Evolutionary conservation across 2,888 invertebrate species (phyloP).

Genomic region (Liposcelis brunnea): DNA sequence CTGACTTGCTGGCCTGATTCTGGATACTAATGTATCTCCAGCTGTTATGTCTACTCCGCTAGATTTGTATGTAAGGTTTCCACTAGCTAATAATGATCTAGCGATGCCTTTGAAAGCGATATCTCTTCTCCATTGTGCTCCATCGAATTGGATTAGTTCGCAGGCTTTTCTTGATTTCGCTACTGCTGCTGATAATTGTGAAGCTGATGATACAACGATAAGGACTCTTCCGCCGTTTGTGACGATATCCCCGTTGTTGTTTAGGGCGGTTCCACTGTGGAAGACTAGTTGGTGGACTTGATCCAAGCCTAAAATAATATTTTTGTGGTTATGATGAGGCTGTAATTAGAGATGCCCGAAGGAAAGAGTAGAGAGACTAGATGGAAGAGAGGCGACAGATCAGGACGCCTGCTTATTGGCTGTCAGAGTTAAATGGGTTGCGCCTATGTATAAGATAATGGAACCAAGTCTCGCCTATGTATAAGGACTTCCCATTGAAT

Average conservation of each 20-base stretch:
- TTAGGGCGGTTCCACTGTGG: conserved; percentile 66
- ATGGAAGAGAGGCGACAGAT: no score
- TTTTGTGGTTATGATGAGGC: no score
- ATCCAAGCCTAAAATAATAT: no score
- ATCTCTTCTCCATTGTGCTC: conserved; percentile 72
- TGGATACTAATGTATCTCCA: conserved; percentile 68
- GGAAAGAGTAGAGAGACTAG: no score
- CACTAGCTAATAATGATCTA: conserved; percentile 36
- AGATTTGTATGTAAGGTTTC: conserved; percentile 66
- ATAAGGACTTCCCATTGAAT: no score
- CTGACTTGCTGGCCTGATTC: conserved; percentile 65
- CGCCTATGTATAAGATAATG: no score
- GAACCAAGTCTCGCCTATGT: no score
- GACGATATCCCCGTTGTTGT: conserved; percentile 40
- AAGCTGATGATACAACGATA: conserved; percentile 52
- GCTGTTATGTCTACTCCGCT: conserved; percentile 89
- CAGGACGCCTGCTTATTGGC: no score
- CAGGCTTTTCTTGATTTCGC: conserved; percentile 56
- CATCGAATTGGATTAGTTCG: conserved; percentile 59
- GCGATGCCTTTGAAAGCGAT: conserved; percentile 77
- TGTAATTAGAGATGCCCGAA: no score
- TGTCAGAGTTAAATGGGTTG: no score
- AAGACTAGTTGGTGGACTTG: conserved; percentile 42
- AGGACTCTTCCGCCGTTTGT: conserved; percentile 86
- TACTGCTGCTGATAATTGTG: conserved; percentile 51